A percentile compares a stretch with the other conserved stretches of the same genome.
Conservation (phyloP, 2,797 vertebrate species). For the Pteronotus mesoamericanus region DNA sequence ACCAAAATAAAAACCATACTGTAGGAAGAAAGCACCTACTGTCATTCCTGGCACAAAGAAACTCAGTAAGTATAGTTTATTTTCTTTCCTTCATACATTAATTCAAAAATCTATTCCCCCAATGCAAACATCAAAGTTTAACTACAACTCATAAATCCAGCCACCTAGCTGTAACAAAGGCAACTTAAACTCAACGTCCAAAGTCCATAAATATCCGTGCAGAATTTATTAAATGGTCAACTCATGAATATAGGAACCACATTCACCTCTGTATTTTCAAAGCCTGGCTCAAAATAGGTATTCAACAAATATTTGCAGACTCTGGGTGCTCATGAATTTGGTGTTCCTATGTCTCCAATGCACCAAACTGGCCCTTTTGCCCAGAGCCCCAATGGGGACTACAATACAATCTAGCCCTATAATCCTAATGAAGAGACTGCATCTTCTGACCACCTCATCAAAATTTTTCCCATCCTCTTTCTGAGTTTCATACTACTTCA, state of each 20-base stretch:
- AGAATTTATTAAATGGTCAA: not conserved
- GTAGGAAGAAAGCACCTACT: not conserved
- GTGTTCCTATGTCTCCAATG: not conserved
- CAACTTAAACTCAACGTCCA: slow-evolving; percentile 25
- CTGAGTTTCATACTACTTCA: not conserved
- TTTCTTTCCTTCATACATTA: slow-evolving; percentile 1
- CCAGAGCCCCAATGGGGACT: not conserved
- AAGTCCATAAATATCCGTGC: not conserved
- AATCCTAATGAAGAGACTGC: slow-evolving; percentile 36
- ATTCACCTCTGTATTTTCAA: not conserved
- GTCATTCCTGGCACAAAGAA: slow-evolving; percentile 10
- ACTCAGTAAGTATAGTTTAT: not conserved
- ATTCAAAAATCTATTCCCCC: not conserved
- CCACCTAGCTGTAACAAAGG: not conserved
- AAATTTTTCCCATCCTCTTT: slow-evolving; percentile 15
- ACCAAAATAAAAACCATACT: slow-evolving; percentile 28
- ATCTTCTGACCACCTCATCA: not conserved
- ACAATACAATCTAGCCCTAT: not conserved
- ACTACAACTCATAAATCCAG: not conserved
- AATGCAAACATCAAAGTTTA: slow-evolving; percentile 10
- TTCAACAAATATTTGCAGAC: not conserved
- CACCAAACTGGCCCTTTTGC: not conserved
- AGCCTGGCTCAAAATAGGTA: not conserved
- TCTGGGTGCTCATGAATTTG: not conserved
- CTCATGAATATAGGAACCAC: not conserved